Evolutionary conservation across 2,797 vertebrate species (phyloP).

Genomic region (Catamblyrhynchus diadema): DNA sequence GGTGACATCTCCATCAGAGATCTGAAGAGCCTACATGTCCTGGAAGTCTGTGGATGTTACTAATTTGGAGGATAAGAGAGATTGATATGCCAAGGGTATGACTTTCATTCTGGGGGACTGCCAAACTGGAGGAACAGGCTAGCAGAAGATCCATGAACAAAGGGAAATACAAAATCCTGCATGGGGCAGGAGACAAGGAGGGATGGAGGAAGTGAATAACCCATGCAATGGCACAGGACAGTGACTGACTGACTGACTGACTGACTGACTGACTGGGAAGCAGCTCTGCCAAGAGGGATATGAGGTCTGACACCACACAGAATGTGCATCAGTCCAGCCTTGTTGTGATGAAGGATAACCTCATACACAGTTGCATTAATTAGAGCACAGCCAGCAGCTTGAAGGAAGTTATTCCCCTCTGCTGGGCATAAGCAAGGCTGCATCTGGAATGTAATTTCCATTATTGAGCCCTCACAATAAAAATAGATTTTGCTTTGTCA

Average conservation of each 20-base stretch:
- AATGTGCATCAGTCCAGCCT: not conserved
- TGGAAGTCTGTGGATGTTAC: not conserved
- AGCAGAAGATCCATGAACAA: not conserved
- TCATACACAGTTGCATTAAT: not conserved
- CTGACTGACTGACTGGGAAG: not conserved
- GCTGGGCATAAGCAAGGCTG: not conserved
- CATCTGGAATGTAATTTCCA: not conserved
- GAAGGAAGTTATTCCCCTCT: not conserved
- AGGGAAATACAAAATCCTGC: not conserved
- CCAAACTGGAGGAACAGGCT: not conserved
- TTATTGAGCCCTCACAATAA: not conserved
- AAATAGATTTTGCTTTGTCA: not conserved
- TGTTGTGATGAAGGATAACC: not conserved
- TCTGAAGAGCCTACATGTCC: not conserved
- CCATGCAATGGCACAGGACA: not conserved
- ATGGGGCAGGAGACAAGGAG: accelerated
- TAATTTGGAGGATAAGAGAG: not conserved
- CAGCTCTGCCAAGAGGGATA: not conserved
- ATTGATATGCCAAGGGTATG: not conserved
- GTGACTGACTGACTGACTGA: not conserved
- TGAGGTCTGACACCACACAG: not conserved
- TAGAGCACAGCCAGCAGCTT: not conserved
- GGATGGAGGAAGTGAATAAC: not conserved
- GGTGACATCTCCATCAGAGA: not conserved
- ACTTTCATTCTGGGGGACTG: not conserved